These are phyloP conservation scores for Silvanus unidentatus DNA, from an alignment of 2,888 invertebrate genomes.

Conservation along the genomic window DNA sequence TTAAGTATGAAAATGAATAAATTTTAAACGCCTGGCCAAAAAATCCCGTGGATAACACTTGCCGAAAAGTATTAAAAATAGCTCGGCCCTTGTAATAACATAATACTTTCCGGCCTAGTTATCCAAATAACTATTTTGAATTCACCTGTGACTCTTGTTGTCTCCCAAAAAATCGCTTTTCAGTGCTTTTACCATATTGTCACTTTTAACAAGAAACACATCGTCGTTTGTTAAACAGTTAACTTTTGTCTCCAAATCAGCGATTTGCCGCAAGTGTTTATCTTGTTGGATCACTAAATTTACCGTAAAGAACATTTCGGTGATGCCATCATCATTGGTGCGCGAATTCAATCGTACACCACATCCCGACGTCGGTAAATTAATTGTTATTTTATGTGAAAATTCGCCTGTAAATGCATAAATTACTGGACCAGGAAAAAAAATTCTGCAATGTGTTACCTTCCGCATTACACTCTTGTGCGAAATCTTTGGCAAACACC, in stretches of 20 bases:
- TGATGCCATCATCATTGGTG: constrained; percentile 45
- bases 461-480: constrained; percentile 61
- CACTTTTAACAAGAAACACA: constrained; percentile 53
- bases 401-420: not conserved
- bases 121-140: constrained; percentile 13
- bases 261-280: constrained; percentile 63
- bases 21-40: too few species aligned
- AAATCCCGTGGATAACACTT: not conserved
- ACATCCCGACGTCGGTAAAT: constrained; percentile 59
- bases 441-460: constrained; percentile 42
- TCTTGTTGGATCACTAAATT: constrained; percentile 71
- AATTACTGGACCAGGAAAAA: constrained; percentile 28
- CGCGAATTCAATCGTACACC: constrained; percentile 58
- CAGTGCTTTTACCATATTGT: constrained; percentile 51
- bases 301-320: constrained; percentile 58
- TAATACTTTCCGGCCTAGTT: too few species aligned
- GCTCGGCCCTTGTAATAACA: not conserved
- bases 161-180: constrained; percentile 44
- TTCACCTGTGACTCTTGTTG: constrained; percentile 17
- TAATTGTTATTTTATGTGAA: constrained; percentile 39
- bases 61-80: constrained; percentile 3
- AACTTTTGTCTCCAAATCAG: constrained; percentile 62
- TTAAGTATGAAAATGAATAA: too few species aligned
- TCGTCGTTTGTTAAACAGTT: constrained; percentile 55
- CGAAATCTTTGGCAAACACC: constrained; percentile 70